phyloP scores from a whole-genome alignment of 1,140 invertebrate genomes.

The Aphelenchoides besseyi region DNA sequence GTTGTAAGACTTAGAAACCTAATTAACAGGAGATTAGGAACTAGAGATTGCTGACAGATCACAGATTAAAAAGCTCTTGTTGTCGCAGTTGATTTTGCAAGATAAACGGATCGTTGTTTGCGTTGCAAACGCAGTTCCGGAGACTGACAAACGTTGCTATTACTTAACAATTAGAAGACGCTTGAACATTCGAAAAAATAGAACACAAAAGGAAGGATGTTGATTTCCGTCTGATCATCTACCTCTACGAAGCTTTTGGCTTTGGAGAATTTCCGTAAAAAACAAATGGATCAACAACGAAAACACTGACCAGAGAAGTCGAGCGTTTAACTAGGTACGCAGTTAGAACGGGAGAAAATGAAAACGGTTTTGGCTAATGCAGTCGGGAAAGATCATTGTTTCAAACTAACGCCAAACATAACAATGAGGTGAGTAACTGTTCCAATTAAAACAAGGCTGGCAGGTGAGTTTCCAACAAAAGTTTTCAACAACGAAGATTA shows the following conservation, averaged over 20 bases:
- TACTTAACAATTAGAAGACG: too few species aligned
- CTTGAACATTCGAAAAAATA: too few species aligned
- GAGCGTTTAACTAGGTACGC: not conserved
- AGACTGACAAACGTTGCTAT: too few species aligned
- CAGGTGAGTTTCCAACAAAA: conserved; percentile 9
- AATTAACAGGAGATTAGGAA: not conserved
- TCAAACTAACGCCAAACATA: not conserved
- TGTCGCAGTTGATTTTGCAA: conserved; percentile 1
- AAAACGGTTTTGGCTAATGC: not conserved
- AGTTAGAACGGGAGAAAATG: not conserved
- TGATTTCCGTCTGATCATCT: not conserved
- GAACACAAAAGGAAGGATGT: not conserved
- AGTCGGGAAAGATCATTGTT: not conserved
- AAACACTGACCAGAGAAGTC: not conserved
- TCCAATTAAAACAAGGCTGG: not conserved
- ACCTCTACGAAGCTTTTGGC: not conserved
- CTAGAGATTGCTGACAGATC: not conserved
- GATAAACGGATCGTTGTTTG: too few species aligned
- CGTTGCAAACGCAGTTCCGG: too few species aligned
- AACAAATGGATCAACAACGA: not conserved
- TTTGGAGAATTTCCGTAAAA: not conserved
- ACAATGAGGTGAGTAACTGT: not conserved
- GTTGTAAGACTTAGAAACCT: not conserved
- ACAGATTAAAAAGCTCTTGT: not conserved
- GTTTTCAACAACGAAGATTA: not conserved